Conservation (phyloP, 2,797 vertebrate species). For the Centroberyx gerrardi region DNA sequence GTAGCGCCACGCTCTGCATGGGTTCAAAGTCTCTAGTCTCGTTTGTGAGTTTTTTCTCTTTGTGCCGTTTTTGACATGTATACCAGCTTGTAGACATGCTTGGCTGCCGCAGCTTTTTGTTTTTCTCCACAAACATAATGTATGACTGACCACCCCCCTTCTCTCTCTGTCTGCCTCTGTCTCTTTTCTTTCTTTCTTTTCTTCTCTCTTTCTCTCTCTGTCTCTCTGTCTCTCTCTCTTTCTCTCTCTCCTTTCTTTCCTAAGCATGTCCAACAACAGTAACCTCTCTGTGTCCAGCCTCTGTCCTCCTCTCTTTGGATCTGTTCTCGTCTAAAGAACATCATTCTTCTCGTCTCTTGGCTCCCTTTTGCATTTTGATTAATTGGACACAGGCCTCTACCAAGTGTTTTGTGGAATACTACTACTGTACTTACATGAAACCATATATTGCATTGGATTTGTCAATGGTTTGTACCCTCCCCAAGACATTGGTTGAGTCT, state of each 20-base stretch:
- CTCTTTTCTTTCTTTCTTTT: slow-evolving; percentile 22
- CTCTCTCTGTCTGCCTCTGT: slow-evolving; percentile 32
- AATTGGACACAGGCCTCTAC: slow-evolving; percentile 60
- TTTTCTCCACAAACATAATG: slow-evolving; percentile 88
- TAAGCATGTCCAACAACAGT: slow-evolving; percentile 77
- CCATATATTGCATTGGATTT: slow-evolving; percentile 44
- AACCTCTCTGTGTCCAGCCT: slow-evolving; percentile 61
- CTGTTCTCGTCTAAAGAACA: slow-evolving; percentile 67
- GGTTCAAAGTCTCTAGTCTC: slow-evolving; percentile 86
- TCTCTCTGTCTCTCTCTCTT: slow-evolving; percentile 22
- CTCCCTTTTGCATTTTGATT: slow-evolving; percentile 78
- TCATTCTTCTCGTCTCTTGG: slow-evolving; percentile 32
- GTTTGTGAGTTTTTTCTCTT: slow-evolving; percentile 87
- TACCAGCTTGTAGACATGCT: slow-evolving; percentile 92
- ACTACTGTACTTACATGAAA: slow-evolving; percentile 46
- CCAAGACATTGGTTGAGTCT: background rate
- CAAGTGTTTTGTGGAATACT: slow-evolving; percentile 55
- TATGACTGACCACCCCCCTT: slow-evolving; percentile 80
- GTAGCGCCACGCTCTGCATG: slow-evolving; percentile 91
- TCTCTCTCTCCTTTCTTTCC: slow-evolving; percentile 21
- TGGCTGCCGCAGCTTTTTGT: slow-evolving; percentile 89
- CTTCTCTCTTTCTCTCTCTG: slow-evolving; percentile 21
- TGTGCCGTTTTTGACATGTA: slow-evolving; percentile 88
- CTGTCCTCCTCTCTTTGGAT: slow-evolving; percentile 54
- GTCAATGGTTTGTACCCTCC: slow-evolving; percentile 44